These are phyloP conservation scores for Nymphalis io DNA, from an alignment of 1,140 invertebrate genomes.

Conservation along the genomic window DNA sequence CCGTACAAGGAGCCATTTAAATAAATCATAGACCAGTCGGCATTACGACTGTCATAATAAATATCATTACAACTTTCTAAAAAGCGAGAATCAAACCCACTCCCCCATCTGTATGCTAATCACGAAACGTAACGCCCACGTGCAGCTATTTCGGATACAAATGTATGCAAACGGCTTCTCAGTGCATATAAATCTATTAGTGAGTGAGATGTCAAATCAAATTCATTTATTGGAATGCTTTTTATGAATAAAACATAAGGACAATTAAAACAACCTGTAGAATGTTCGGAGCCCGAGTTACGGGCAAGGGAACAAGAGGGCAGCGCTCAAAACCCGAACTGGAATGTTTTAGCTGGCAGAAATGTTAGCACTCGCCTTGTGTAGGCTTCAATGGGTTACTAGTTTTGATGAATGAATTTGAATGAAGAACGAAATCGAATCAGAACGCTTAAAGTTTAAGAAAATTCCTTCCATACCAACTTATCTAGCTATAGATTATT, in stretches of 20 bases:
- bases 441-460: no score
- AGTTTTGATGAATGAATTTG: not conserved
- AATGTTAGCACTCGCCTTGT: not conserved
- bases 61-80: constrained; percentile 60
- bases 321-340: not conserved
- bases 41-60: constrained; percentile 52
- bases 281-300: not conserved
- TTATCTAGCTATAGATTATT: not conserved
- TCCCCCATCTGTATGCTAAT: constrained; percentile 60
- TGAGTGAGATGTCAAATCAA: constrained; percentile 50
- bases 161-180: constrained; percentile 53
- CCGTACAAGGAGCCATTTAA: constrained; percentile 42
- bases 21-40: constrained; percentile 53
- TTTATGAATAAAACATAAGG: constrained; percentile 33
- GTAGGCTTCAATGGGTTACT: not conserved
- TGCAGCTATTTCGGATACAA: constrained; percentile 39
- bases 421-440: not conserved
- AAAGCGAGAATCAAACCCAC: constrained; percentile 53
- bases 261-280: constrained; percentile 25
- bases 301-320: not conserved
- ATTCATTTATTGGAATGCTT: constrained; percentile 36
- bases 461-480: not conserved
- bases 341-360: not conserved
- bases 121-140: constrained; percentile 43
- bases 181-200: constrained; percentile 51